Evolutionary conservation across 1,140 invertebrate species (phyloP), one percentile per base, ranked within the genome.

Genomic region (Anastrepha ludens): DNA sequence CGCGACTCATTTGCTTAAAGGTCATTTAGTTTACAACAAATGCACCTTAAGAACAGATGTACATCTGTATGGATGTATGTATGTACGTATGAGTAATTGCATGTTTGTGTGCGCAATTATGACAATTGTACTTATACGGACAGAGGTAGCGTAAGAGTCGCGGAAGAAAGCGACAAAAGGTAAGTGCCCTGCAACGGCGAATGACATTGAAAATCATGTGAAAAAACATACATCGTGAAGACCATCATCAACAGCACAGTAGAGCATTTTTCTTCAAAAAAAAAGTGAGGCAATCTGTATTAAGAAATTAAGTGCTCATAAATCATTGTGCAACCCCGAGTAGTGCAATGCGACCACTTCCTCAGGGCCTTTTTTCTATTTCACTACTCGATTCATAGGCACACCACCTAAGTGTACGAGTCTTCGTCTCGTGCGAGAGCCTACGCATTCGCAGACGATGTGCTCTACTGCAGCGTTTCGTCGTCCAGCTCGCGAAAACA

Each of bases 161-260:
- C 47, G n/a, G 74, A 81, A 81, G 74, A 81, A 81, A 81, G 74
- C 74, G 74, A 29, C 44, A n/a, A 85, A 86, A 88, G 87, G 87
- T 88, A 85, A 85, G 62, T 88, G 87, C 87, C 87, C 78, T 88
- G 81, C 39, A 67, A 85, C 78, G 50, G 58, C 20, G 50, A 85
- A 85, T 88, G 87, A 88, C 87, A 88, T 86, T 88, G 87, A 88
- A 88, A 70, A 86, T 55, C 81, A 88, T 85, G 81, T 85, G 78
- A 20, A 5, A 20, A 39, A 81, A 29, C 47, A 55, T 55, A 9
- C 74, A 55, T 58, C 20, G 55, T 20, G 7, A 58, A 81, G 74
- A 81, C 74, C n/a, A 41, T 74, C 44, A 50, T 74, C 13, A 58
- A 55, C 44, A 50, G 11, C 44, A 81, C 17, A 47, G 2, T 74